Evolutionary conservation across 2,113 vertebrate genomes (phyloP), one percentile per base, ranked within the genome.

Genomic region (Muntiacus reevesi): DNA sequence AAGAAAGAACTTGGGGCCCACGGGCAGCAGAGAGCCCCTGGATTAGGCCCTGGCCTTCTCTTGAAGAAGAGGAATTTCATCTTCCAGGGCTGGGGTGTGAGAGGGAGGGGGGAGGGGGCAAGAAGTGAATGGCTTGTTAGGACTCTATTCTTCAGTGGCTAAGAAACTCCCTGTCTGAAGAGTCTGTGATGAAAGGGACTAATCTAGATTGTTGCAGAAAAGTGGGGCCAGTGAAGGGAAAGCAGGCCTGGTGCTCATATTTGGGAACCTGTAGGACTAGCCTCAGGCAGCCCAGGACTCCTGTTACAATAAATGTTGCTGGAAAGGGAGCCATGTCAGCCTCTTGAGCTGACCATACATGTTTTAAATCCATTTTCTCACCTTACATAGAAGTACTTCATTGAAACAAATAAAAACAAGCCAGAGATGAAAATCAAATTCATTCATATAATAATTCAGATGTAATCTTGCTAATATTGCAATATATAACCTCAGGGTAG

Each of bases 381-480:
- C 64, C 96, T 93, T 47, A 67, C 5, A 52, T 27, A 81, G 43
- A 87, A 54, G 71, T 50, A 83, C 12, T 40, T 94, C 36, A 74
- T 13, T 62, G 50, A 96, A 62, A 67, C 54, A 88, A 71, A 87
- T 43, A 87, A 89, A 85, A 97, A 88, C 40, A 94, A 95, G 30
- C 27, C 79, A 76, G 64, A 54, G 17, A 86, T 60, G 30, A 95
- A 98, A 95, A 95, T 87, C 40, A 87, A 92, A 87, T 87, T 45
- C 57, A 87, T 6, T 30, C 52, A n/a, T 21, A 84, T 40, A 23
- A 13, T 60, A 87, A 88, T 28, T 96, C 57, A 95, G 52, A 14
- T 7, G 36, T 36, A 89, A 45, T 45, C 7, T 33, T 50, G 28
- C 28, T 89, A 59, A 89, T 43, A 94, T 83, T 89, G 82, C 57